A percentile compares a stretch with the other conserved stretches of the same genome.
Evolutionary conservation across 1,140 invertebrate species (phyloP).

Genomic region (Bombus sibiricus): DNA sequence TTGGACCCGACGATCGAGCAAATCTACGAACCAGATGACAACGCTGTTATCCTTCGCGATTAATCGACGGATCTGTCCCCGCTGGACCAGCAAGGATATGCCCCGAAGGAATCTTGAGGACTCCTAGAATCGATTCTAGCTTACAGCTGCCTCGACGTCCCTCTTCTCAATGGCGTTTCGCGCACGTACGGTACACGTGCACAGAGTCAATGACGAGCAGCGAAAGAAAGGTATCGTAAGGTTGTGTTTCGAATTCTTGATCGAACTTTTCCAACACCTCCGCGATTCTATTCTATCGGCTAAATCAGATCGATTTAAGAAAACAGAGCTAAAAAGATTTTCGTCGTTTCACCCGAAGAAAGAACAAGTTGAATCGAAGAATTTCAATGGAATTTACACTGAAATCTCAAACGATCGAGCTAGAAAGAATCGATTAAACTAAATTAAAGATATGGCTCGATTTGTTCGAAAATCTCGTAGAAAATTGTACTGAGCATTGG

Average conservation of each 20-base stretch:
- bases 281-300: neutral
- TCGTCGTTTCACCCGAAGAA: rapidly evolving
- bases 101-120: slow-evolving; percentile 30
- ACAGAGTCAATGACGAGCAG: slow-evolving; percentile 27
- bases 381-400: no score
- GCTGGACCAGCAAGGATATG: slow-evolving; percentile 26
- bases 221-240: slow-evolving; percentile 15
- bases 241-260: slow-evolving; percentile 8
- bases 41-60: slow-evolving; percentile 31
- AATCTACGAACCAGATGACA: slow-evolving; percentile 33
- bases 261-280: neutral
- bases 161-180: slow-evolving; percentile 21
- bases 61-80: slow-evolving; percentile 12
- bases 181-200: slow-evolving; percentile 22
- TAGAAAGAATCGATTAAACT: neutral
- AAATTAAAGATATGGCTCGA: neutral
- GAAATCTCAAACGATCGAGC: neutral
- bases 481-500: neutral
- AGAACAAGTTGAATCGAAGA: no score
- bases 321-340: neutral
- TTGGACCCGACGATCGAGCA: slow-evolving; percentile 24
- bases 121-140: slow-evolving; percentile 39
- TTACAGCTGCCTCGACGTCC: neutral
- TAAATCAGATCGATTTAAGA: neutral
- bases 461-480: neutral